Evolutionary conservation across 2,888 invertebrate species (phyloP).

Genomic region (Eupithecia inturbata): DNA sequence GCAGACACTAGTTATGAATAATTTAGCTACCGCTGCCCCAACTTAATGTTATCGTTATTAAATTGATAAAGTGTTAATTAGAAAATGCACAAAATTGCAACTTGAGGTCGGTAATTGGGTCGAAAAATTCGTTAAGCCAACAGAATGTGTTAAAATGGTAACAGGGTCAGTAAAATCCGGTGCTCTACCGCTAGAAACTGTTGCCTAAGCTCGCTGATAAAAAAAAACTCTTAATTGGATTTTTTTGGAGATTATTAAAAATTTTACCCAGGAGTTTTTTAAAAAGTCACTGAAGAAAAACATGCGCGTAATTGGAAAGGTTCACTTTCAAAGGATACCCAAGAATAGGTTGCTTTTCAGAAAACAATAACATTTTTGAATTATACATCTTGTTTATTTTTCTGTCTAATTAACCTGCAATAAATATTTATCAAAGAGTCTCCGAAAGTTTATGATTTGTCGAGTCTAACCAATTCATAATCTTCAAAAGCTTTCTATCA

Average conservation of each 20-base stretch:
- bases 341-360: background rate
- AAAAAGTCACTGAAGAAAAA: slow-evolving; percentile 59
- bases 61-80: background rate
- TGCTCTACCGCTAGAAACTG: slow-evolving; percentile 54
- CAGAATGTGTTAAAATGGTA: slow-evolving; percentile 52
- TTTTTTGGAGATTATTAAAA: slow-evolving; percentile 75
- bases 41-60: background rate
- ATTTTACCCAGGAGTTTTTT: slow-evolving; percentile 66
- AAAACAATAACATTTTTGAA: background rate
- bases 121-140: slow-evolving; percentile 20
- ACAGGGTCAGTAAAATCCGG: slow-evolving; percentile 53
- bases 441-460: background rate
- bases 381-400: background rate
- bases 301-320: slow-evolving; percentile 46
- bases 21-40: background rate
- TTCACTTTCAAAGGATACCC: slow-evolving; percentile 11
- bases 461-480: background rate
- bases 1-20: background rate
- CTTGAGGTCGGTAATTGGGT: background rate
- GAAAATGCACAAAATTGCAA: background rate
- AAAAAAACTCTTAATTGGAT: slow-evolving; percentile 75
- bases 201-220: slow-evolving; percentile 69
- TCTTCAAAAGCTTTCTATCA: slow-evolving; percentile 11
- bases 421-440: background rate
- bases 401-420: background rate